These are phyloP conservation scores for Caenorhabditis sulstoni DNA, from an alignment of 2,888 invertebrate species.

Conservation along the genomic window DNA sequence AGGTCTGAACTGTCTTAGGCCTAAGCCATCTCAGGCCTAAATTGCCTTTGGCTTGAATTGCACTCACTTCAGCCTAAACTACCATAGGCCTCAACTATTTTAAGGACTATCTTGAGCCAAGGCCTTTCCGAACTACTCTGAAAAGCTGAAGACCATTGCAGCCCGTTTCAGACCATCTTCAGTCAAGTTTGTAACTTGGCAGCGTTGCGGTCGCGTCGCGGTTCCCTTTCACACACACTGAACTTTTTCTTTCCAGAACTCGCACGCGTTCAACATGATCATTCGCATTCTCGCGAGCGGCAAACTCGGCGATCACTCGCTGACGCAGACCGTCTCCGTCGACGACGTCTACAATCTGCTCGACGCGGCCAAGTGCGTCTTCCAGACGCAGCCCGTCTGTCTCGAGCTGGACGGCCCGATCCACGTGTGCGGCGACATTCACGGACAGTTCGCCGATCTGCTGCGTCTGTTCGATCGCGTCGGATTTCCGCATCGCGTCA, in stretches of 20 bases:
- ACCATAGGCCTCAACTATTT: too few relatives aligned
- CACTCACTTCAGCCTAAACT: too few relatives aligned
- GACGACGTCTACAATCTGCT: constrained; percentile 20
- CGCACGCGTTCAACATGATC: constrained; percentile 23
- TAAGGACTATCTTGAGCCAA: too few relatives aligned
- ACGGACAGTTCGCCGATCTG: constrained; percentile 73
- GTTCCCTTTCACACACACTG: too few relatives aligned
- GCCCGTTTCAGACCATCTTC: too few relatives aligned
- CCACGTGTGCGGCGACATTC: constrained; percentile 76
- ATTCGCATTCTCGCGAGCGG: constrained; percentile 34
- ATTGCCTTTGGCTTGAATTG: too few relatives aligned
- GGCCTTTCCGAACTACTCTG: too few relatives aligned
- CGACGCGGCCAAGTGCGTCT: constrained; percentile 19
- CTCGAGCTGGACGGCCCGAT: constrained; percentile 71
- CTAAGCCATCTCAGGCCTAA: too few relatives aligned
- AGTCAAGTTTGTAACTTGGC: too few relatives aligned
- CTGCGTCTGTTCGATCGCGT: constrained; percentile 71
- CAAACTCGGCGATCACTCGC: constrained; percentile 2
- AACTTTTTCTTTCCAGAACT: constrained; percentile 9
- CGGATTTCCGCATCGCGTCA: constrained; percentile 70
- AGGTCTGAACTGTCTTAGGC: too few relatives aligned
- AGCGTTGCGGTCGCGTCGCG: too few relatives aligned
- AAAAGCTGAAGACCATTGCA: too few relatives aligned
- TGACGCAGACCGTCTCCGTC: neutral
- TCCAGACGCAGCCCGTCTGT: constrained; percentile 27